These are phyloP conservation scores for Malacosoma neustria DNA, from an alignment of 2,888 invertebrate genomes.

Conservation along the genomic window DNA sequence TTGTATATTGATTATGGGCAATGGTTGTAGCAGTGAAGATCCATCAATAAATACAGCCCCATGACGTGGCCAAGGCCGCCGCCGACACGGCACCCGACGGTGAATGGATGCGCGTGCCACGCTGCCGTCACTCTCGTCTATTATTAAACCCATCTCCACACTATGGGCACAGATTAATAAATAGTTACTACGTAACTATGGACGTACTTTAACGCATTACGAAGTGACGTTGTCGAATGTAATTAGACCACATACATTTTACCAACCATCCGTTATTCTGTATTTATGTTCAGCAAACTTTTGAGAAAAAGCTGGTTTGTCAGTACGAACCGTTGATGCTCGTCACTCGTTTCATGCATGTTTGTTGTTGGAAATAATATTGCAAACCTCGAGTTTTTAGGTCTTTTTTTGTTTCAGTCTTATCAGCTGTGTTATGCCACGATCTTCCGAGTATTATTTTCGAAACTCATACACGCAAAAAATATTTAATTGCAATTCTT, in stretches of 20 bases:
- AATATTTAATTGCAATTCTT: too few species aligned
- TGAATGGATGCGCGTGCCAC: slow-evolving; percentile 60
- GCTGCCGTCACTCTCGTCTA: slow-evolving; percentile 32
- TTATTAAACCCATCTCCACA: slow-evolving; percentile 46
- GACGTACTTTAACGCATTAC: slow-evolving; percentile 2
- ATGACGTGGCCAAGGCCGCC: slow-evolving; percentile 50
- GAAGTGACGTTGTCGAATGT: neutral
- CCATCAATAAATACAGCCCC: slow-evolving; percentile 47
- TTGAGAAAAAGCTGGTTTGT: neutral
- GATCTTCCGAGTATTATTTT: too few species aligned
- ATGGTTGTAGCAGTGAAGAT: slow-evolving; percentile 16
- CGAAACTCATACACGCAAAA: too few species aligned
- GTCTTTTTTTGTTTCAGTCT: too few species aligned
- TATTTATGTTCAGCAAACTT: neutral
- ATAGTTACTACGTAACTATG: too few species aligned
- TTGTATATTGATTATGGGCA: neutral
- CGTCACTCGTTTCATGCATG: neutral
- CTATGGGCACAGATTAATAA: too few species aligned
- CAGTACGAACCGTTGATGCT: neutral
- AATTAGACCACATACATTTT: neutral
- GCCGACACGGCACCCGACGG: slow-evolving; percentile 31
- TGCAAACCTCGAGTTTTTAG: too few species aligned
- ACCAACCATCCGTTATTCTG: neutral
- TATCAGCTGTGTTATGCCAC: too few species aligned
- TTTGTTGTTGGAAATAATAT: neutral